phyloP scores from a whole-genome alignment of 2,797 vertebrate species.

The Lerista edwardsae region DNA sequence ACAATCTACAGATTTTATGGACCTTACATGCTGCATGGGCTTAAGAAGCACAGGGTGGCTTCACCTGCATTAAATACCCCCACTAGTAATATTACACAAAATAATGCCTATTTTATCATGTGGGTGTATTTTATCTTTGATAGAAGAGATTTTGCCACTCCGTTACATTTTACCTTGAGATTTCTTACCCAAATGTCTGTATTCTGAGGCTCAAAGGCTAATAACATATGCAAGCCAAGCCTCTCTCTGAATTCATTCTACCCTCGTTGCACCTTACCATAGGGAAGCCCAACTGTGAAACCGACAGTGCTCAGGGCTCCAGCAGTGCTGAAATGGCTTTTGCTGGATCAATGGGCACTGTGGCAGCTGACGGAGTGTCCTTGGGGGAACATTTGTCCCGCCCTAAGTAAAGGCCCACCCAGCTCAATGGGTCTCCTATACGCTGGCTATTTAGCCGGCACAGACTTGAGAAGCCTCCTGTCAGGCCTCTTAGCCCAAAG shows the following conservation, averaged over 20 bases:
- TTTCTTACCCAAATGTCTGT: not conserved
- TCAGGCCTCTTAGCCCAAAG: too few species aligned
- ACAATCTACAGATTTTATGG: not conserved
- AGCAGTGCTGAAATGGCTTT: too few species aligned
- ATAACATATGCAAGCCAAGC: constrained; percentile 4
- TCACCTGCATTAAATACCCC: not conserved
- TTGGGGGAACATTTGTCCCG: too few species aligned
- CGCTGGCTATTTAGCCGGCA: too few species aligned
- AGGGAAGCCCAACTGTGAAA: too few species aligned
- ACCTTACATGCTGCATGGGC: not conserved
- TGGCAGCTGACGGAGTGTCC: too few species aligned
- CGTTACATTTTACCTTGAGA: not conserved
- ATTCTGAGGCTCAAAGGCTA: constrained; percentile 19
- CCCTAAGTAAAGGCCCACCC: too few species aligned
- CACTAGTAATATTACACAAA: not conserved
- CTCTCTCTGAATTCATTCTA: constrained; percentile 26
- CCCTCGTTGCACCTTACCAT: constrained; percentile 22
- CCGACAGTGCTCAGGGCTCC: too few species aligned
- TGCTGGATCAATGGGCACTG: too few species aligned
- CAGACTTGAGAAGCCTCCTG: too few species aligned
- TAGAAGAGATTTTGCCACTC: not conserved
- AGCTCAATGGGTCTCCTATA: too few species aligned
- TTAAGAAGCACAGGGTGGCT: not conserved
- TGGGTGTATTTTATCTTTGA: too few species aligned
- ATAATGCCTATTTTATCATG: not conserved